A percentile compares a stretch with the other conserved stretches of the same genome.
phyloP scores from a whole-genome alignment of 2,797 vertebrate species.

The Champsocephalus esox region DNA sequence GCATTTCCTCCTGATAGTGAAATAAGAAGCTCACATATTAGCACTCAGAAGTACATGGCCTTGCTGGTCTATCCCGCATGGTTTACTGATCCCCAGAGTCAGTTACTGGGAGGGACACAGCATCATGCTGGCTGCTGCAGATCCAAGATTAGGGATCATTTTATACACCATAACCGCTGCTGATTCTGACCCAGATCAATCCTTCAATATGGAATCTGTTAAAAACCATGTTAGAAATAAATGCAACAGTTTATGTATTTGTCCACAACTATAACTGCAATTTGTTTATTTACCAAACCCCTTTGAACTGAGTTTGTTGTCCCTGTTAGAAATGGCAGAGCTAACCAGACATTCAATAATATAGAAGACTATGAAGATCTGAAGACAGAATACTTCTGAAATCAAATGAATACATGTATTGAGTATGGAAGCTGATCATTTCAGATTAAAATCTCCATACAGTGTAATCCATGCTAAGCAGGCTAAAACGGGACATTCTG shows the following conservation, averaged over 20 bases:
- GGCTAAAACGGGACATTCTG: constrained; percentile 20
- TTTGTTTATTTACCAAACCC: neutral
- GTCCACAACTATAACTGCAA: neutral
- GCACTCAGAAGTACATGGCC: constrained; percentile 37
- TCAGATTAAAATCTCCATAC: neutral
- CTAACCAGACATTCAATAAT: neutral
- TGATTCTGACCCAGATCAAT: constrained; percentile 59
- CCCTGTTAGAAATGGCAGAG: neutral
- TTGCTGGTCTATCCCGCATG: constrained; percentile 51
- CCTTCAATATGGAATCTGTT: constrained; percentile 13
- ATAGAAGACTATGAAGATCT: neutral
- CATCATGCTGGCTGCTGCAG: constrained; percentile 43
- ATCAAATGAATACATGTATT: neutral
- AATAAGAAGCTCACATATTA: constrained; percentile 28
- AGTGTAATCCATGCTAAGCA: neutral
- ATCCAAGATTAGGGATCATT: constrained; percentile 66
- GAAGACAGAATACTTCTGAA: neutral
- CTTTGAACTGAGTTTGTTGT: neutral
- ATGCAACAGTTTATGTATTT: neutral
- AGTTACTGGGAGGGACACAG: constrained; percentile 70
- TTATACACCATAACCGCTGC: constrained; percentile 36
- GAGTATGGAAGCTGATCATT: neutral
- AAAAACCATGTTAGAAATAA: neutral
- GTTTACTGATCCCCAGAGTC: constrained; percentile 71
- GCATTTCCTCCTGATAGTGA: neutral